Percentiles rank a stretch among this genome's conserved stretches.
phyloP scores from a whole-genome alignment of 2,113 vertebrate species.

The Cephalopholis sonnerati region DNA sequence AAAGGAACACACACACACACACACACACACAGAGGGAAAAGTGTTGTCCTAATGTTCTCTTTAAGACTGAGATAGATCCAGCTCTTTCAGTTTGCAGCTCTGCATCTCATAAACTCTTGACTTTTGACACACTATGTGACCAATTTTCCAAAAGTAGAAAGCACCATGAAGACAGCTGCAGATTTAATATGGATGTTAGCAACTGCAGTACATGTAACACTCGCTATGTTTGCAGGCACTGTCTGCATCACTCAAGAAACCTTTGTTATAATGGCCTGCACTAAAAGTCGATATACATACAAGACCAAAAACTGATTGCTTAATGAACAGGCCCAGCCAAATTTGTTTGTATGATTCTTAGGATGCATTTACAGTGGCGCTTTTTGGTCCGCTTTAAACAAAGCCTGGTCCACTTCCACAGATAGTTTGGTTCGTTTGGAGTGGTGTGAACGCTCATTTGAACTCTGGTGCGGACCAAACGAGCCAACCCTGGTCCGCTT shows the following conservation, averaged over 20 bases:
- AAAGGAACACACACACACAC: slow-evolving; percentile 7
- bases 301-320: neutral
- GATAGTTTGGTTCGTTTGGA: no score
- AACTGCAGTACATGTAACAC: neutral
- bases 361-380: no score
- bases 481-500: no score
- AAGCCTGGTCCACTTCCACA: no score
- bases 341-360: no score
- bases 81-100: neutral
- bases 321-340: no score
- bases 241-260: neutral
- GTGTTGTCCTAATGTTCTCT: neutral
- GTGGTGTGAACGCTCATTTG: no score
- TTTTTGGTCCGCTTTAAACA: no score
- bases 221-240: neutral
- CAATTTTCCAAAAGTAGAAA: neutral
- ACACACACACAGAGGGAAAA: neutral
- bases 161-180: neutral
- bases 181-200: neutral
- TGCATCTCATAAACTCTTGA: neutral
- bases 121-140: neutral
- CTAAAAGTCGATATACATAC: neutral
- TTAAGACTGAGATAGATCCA: neutral
- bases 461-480: no score
- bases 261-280: neutral